phyloP scores from a whole-genome alignment of 1,140 invertebrate species.

The Centruroides sculpturatus region DNA sequence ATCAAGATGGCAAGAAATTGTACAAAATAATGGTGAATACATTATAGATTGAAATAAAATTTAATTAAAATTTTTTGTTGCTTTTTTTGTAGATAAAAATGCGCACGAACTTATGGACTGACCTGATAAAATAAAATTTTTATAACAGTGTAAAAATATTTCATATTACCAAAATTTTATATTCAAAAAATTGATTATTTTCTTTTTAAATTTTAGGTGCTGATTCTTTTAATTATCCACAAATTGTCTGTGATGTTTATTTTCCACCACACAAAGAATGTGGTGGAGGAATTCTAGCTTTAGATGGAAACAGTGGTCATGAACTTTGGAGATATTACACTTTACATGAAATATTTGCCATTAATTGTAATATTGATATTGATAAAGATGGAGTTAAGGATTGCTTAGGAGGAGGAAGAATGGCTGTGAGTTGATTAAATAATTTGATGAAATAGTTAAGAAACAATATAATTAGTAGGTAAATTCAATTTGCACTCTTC shows the following conservation, averaged over 20 bases:
- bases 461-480: background rate
- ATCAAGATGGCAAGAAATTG: no score
- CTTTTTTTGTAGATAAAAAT: no score
- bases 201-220: conserved; percentile 25
- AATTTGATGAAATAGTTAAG: background rate
- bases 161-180: background rate
- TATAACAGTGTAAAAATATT: no score
- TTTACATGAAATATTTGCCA: conserved; percentile 51
- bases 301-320: conserved; percentile 53
- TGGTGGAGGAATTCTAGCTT: conserved; percentile 56
- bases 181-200: background rate
- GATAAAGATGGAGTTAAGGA: conserved; percentile 52
- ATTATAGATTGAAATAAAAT: no score
- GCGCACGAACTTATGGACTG: no score
- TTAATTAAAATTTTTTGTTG: no score
- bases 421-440: conserved; percentile 16
- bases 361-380: conserved; percentile 58
- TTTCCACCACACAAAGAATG: conserved; percentile 45
- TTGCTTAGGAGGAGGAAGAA: conserved; percentile 50
- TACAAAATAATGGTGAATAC: no score
- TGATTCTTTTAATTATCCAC: conserved; percentile 34
- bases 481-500: no score
- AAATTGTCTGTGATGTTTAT: conserved; percentile 45
- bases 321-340: conserved; percentile 63
- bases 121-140: no score